Base-by-base conservation (phyloP, 2,797 vertebrate genomes). In the Borostomias antarcticus region DNA sequence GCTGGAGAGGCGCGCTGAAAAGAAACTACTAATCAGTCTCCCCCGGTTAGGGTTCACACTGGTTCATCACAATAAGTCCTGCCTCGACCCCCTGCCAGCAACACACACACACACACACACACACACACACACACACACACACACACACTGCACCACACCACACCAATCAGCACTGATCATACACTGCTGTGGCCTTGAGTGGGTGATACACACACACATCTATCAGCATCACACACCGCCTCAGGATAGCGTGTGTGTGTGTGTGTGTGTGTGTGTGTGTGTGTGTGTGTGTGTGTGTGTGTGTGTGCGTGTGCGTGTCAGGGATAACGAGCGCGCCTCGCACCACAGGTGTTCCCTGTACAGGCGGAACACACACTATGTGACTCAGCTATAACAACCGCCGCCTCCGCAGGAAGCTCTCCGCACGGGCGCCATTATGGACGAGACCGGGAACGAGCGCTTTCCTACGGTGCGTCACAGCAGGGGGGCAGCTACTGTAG, bases 241-340 rank as follows among this genome's bases (percentile, higher is more conserved):
- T 25, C 47, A 23, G 47, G 47, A 50, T n/a, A 4, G 23, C 2
- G 11, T 3, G 1, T 45, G 58, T 26, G 23, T 45, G 58, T 45
- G 23, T 26, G 40, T 47, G 35, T 5, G 25, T 26, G 35, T 45
- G 58, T 28, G 40, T 45, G 75, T 78, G 58, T 58, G 63, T 79
- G 64, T 73, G 58, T 76, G 62, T 60, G 60, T 69, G 64, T 40
- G 64, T 57, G 50, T 61, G 29, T 69, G 28, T 78, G 37, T 74
- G 68, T 73, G 59, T n/a, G n/a, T 69, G 52, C 35, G 67, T 66
- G 26, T 63, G 62, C 76, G 43, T 56, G 53, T 30, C n/a, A n/a
- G n/a, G n/a, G n/a, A n/a, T n/a, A n/a, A n/a, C n/a, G n/a, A n/a
- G n/a, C n/a, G n/a, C n/a, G n/a, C n/a, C n/a, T n/a, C n/a, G n/a